Conservation (phyloP, 2,113 vertebrate species). For the Strix uralensis region DNA sequence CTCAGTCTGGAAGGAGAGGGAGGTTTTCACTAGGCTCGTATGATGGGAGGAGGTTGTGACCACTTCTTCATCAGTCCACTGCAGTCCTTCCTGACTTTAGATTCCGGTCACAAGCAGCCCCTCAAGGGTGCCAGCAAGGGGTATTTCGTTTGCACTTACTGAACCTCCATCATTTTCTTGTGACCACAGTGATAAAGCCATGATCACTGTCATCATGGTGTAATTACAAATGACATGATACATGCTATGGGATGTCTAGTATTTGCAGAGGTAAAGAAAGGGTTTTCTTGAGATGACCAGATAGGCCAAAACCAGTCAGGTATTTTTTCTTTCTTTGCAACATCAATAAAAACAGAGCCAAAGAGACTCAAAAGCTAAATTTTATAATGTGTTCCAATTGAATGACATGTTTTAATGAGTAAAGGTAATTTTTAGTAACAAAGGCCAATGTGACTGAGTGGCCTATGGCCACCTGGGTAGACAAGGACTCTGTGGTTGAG, state of each 20-base stretch:
- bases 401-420: neutral
- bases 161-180: slow-evolving; percentile 46
- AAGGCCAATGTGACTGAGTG: neutral
- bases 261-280: neutral
- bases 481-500: neutral
- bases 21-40: neutral
- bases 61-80: neutral
- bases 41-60: neutral
- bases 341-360: neutral
- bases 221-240: slow-evolving; percentile 32
- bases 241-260: neutral
- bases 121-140: slow-evolving; percentile 15
- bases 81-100: neutral
- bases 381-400: neutral
- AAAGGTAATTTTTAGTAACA: neutral
- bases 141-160: slow-evolving; percentile 27
- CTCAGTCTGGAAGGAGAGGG: neutral
- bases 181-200: slow-evolving; percentile 46
- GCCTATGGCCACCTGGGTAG: neutral
- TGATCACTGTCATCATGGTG: slow-evolving; percentile 54
- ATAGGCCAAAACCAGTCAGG: neutral
- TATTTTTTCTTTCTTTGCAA: neutral
- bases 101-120: slow-evolving; percentile 47
- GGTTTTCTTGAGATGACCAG: neutral
- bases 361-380: neutral